Evolutionary conservation across 2,113 vertebrate genomes (phyloP), one percentile per base, ranked within the genome.

Genomic region (Xiphophorus maculatus): DNA sequence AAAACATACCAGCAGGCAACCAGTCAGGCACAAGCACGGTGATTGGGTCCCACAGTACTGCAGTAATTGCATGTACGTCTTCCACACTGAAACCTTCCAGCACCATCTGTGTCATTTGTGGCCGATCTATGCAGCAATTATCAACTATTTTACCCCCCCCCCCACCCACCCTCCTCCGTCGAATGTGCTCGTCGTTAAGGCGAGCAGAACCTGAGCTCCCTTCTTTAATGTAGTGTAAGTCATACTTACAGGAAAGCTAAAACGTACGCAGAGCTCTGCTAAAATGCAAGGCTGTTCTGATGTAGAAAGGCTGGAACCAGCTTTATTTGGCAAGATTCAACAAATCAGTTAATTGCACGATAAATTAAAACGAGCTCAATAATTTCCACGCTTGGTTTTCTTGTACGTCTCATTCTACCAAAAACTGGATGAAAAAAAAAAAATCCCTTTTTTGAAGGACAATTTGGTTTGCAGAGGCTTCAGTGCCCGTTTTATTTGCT

Each of bases 1-100:
- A 76, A 87, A 82, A 85, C 74, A 70, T 88, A 76, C 30, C 51
- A 63, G 76, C 33, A 17, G 69, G 73, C 74, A 51, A 44, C 60
- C 60, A 74, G 69, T 28, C 2, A 82, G 80, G 69, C 73, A 81
- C 80, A 73, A 77, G 82, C 71, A 5, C 74, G 10, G 74, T 84
- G 83, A 87, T 87, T 85, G 71, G 51, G 27, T 73, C 76, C 81
- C 66, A 29, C 30, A 48, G 69, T 29, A 2, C 19, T 19, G 66
- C 74, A 13, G 61, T 77, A 68, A 89, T 74, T 81, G 69, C 79
- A 32, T 2, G 70, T 71, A 74, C 65, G 33, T 70, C 64, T 82
- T 69, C 8, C 76, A 68, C 68, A 72, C 10, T 77, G 64, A 85
- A 68, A 70, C 28, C 48, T 68, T 79, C 60, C 48, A 51, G 33